phyloP scores from a whole-genome alignment of 2,888 invertebrate species.

The Julus scanicus region DNA sequence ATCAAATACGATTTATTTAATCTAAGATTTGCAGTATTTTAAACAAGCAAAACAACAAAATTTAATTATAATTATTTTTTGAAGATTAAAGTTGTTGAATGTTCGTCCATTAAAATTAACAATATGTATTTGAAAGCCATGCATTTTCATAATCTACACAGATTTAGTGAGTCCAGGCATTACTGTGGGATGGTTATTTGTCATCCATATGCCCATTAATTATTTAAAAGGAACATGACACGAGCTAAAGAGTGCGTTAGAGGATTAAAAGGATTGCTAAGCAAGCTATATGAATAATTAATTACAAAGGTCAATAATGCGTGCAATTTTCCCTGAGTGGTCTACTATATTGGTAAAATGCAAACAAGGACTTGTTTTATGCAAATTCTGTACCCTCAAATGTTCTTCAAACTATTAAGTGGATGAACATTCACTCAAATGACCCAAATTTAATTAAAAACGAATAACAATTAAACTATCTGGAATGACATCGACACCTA shows the following conservation, averaged over 20 bases:
- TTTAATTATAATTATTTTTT: neutral
- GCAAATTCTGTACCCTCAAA: neutral
- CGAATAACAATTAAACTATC: slow-evolving; percentile 15
- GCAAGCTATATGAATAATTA: slow-evolving; percentile 8
- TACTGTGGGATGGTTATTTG: neutral
- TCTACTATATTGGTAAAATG: neutral
- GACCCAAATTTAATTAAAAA: slow-evolving; percentile 4
- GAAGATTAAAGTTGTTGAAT: neutral
- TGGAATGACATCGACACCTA: neutral
- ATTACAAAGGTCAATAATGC: neutral
- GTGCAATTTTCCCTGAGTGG: neutral
- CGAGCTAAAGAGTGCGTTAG: slow-evolving; percentile 16
- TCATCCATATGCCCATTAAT: neutral
- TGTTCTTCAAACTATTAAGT: neutral
- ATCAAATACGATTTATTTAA: no score
- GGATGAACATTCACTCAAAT: neutral
- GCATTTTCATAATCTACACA: neutral
- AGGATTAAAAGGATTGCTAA: slow-evolving; percentile 27
- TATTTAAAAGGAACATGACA: slow-evolving; percentile 37
- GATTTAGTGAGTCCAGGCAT: neutral
- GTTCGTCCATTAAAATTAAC: neutral
- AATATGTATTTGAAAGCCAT: neutral
- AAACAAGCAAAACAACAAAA: no score
- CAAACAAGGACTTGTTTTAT: neutral
- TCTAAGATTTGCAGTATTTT: no score